These are phyloP conservation scores for Magallana gigas DNA, from an alignment of 1,140 invertebrate genomes.

Conservation along the genomic window DNA sequence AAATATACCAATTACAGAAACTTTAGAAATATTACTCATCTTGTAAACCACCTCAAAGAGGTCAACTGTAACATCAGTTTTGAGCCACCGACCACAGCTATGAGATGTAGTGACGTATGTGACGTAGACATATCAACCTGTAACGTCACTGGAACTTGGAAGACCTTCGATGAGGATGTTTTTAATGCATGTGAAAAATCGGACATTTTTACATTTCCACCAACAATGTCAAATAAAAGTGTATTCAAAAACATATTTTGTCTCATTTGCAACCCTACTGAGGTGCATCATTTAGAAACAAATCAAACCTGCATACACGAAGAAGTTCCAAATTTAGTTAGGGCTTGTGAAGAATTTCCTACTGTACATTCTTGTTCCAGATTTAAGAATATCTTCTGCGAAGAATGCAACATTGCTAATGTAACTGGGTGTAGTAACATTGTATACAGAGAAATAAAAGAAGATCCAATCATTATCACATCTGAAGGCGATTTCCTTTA, in stretches of 20 bases:
- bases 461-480: no score
- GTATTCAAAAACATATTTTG: not conserved
- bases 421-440: no score
- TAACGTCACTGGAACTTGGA: not conserved
- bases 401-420: not conserved
- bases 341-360: not conserved
- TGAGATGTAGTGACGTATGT: constrained; percentile 18
- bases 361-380: not conserved
- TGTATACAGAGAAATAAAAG: no score
- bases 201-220: not conserved
- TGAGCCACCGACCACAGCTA: not conserved
- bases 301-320: not conserved
- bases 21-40: not conserved
- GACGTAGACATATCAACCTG: not conserved
- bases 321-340: not conserved
- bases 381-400: not conserved
- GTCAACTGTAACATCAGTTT: not conserved
- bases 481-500: no score
- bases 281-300: not conserved
- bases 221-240: not conserved
- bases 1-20: not conserved
- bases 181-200: not conserved
- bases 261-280: not conserved
- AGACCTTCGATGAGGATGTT: not conserved
- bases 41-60: not conserved